Evolutionary conservation across 2,797 vertebrate species (phyloP), one percentile per base, ranked within the genome.

Genomic region (Typhlichthys eigenmanni): DNA sequence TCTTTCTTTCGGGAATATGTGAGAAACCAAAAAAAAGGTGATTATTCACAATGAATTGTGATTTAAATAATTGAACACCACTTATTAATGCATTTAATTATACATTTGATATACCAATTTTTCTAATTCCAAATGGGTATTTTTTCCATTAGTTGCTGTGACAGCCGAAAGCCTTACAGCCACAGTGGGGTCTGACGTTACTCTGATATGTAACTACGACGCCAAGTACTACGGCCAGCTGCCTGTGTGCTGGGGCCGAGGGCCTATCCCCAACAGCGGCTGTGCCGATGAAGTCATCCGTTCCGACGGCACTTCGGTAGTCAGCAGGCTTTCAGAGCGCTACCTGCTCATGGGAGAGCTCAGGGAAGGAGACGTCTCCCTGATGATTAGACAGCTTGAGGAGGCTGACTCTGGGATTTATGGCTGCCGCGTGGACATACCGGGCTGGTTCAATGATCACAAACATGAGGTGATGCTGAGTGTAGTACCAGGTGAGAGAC

Each of bases 381-480:
- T 96, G 80, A 95, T 91, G 0, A 93, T 96, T 5, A 2, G 60
- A 58, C 75, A 76, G 0, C 88, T 91, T 0, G 54, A 64, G 32
- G 75, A 85, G 59, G 60, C 34, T 0, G 95, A 97, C 81, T 81
- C 85, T 0, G 95, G 95, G 49, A 74, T 0, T 0, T 96, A 96
- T 0, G 95, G 95, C 80, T 97, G 95, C 69, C 91, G 95, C 0
- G 87, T 96, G 76, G 73, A 94, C 3, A 64, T 92, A 71, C 56
- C 79, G 0, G 95, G 95, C 13, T 77, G 0, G 76, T 89, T 94
- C 81, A 96, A 96, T 2, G 95, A 96, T 11, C 47, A 76, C 8
- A 80, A 71, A 61, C 53, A 5, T 1, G 60, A 90, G 12, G 0
- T 75, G 14, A 13, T 72, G 3, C 84, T 96, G 60, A 79, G 74